Evolutionary conservation across 2,888 invertebrate species (phyloP).

Genomic region (Torymus texanus): DNA sequence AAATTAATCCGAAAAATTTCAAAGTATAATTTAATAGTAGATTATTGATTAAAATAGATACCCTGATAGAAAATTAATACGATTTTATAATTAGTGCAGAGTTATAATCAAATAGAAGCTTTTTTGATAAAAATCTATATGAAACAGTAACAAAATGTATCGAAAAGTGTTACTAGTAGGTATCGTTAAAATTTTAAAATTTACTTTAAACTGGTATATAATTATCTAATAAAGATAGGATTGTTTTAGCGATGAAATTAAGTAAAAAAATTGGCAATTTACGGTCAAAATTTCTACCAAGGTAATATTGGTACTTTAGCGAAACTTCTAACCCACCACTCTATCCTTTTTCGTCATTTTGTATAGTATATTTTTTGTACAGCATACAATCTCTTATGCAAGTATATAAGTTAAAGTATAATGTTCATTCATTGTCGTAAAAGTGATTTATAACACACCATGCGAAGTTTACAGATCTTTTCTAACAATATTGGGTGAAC

Average conservation of each 20-base stretch:
- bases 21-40: not conserved
- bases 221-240: too few relatives aligned
- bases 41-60: constrained; percentile 26
- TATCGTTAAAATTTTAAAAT: not conserved
- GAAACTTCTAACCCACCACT: too few relatives aligned
- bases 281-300: too few relatives aligned
- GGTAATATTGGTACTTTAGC: not conserved
- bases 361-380: constrained; percentile 1
- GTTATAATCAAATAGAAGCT: too few relatives aligned
- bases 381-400: constrained; percentile 13
- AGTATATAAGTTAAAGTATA: not conserved
- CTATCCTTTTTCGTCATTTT: not conserved
- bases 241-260: too few relatives aligned
- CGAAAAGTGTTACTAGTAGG: not conserved
- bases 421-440: constrained; percentile 1
- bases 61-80: too few relatives aligned
- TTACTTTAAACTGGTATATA: not conserved
- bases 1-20: not conserved
- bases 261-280: too few relatives aligned
- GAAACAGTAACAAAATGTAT: too few relatives aligned
- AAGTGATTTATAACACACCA: not conserved
- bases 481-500: too few relatives aligned
- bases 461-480: too few relatives aligned
- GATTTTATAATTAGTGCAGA: too few relatives aligned
- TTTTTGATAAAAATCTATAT: too few relatives aligned